Evolutionary conservation across 2,888 invertebrate species (phyloP).

Genomic region (Acanthopleura granulata): DNA sequence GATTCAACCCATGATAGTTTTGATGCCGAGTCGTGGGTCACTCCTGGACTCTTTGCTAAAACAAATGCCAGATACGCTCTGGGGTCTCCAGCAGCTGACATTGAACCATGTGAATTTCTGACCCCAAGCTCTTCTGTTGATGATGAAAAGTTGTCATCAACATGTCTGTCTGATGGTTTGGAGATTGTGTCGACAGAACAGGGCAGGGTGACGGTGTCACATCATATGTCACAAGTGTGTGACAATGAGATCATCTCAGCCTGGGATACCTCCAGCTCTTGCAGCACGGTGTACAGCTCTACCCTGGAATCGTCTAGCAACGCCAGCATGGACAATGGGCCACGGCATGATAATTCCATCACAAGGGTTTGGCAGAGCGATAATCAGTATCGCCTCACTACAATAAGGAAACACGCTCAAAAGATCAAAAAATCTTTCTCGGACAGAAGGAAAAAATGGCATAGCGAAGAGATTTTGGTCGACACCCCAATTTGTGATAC

Average conservation of each 20-base stretch:
- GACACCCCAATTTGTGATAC: neutral
- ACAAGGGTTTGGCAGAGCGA: constrained; percentile 51
- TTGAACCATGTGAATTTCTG: neutral
- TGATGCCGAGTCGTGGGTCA: neutral
- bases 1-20: neutral
- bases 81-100: neutral
- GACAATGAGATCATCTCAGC: neutral
- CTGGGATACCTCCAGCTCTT: constrained; percentile 10
- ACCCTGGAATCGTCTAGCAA: neutral
- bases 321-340: constrained; percentile 29
- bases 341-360: constrained; percentile 46
- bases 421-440: constrained; percentile 22
- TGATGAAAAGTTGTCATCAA: neutral
- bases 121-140: neutral
- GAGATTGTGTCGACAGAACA: neutral
- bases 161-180: neutral
- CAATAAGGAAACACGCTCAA: constrained; percentile 33
- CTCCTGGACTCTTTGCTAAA: neutral
- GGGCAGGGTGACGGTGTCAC: neutral
- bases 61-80: neutral
- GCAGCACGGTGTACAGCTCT: constrained; percentile 16
- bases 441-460: neutral
- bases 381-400: constrained; percentile 46
- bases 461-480: neutral
- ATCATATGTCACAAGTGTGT: neutral